Evolutionary conservation across 1,140 invertebrate genomes (phyloP), one percentile per base, ranked within the genome.

Genomic region (Probaryconus sp.): DNA sequence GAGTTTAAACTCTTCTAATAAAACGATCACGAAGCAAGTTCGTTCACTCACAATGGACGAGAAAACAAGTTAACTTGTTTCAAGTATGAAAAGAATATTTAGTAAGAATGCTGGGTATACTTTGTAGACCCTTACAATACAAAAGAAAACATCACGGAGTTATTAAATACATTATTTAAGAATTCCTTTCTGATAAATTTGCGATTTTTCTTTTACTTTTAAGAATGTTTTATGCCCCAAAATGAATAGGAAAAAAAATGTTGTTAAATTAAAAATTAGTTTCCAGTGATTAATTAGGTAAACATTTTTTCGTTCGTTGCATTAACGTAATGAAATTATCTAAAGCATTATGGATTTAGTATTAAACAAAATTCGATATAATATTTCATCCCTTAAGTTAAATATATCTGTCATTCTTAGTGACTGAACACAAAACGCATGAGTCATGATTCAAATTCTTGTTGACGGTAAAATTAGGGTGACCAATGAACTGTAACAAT

Each of bases 401-500:
- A 31, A 35, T 67, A 31, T 33, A 47, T 61, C 63, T 50, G 14
- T 60, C 45, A 61, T 58, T 65, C 31, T 50, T 53, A 50, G 30
- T 37, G 31, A 45, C 51, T 64, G 37, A 16, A 18, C 33, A 24
- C n/a, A 48, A 63, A 56, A 51, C 18, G 20, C 35, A 14, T 65
- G 70, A 73, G 37, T 73, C 70, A 61, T 63, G 55, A 61, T 60
- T 60, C 55, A 40, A 60, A 67, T 65, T 64, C 61, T 50, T 38
- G 61, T 58, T 55, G 70, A 60, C 45, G 47, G 13, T 17, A 28
- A 67, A 60, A 67, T 73, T 73, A 73, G 70, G 70, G 70, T 73
- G 70, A n/a, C 28, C 55, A 42, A 53, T 73, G 70, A 67, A 73
- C 48, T 67, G 70, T 65, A 60, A 64, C 63, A 42, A 40, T 33